phyloP scores from a whole-genome alignment of 2,797 vertebrate species.

The Austrolebias charrua region DNA sequence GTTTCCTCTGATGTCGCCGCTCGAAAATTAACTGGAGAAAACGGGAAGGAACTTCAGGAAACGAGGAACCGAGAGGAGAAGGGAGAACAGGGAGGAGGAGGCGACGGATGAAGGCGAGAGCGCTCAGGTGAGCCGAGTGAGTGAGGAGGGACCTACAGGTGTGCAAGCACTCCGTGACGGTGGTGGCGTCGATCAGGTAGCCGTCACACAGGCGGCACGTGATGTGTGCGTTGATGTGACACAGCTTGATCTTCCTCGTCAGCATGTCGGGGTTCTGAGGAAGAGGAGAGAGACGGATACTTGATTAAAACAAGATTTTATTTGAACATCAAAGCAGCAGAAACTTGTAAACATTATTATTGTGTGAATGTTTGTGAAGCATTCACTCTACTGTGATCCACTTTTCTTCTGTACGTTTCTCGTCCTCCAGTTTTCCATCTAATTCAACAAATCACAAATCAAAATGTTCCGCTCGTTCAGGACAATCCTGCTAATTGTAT shows the following conservation, averaged over 20 bases:
- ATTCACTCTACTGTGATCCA: too few species aligned
- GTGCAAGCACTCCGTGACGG: constrained; percentile 98
- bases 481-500: too few species aligned
- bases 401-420: too few species aligned
- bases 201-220: constrained; percentile 97
- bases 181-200: constrained; percentile 98
- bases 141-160: constrained; percentile 85
- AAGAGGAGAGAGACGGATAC: background rate
- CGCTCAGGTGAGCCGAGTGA: background rate
- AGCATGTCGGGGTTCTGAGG: constrained; percentile 90
- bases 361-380: too few species aligned
- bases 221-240: constrained; percentile 99
- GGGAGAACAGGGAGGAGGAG: background rate
- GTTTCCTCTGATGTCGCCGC: too few species aligned
- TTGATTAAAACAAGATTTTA: background rate
- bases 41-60: too few species aligned
- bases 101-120: too few species aligned
- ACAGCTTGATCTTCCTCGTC: constrained; percentile 98
- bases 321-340: background rate
- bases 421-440: too few species aligned
- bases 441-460: too few species aligned
- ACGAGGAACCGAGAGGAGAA: too few species aligned
- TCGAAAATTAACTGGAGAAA: too few species aligned
- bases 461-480: too few species aligned
- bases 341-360: background rate